phyloP scores from a whole-genome alignment of 2,797 vertebrate species.

The Manis crassicaudata region DNA sequence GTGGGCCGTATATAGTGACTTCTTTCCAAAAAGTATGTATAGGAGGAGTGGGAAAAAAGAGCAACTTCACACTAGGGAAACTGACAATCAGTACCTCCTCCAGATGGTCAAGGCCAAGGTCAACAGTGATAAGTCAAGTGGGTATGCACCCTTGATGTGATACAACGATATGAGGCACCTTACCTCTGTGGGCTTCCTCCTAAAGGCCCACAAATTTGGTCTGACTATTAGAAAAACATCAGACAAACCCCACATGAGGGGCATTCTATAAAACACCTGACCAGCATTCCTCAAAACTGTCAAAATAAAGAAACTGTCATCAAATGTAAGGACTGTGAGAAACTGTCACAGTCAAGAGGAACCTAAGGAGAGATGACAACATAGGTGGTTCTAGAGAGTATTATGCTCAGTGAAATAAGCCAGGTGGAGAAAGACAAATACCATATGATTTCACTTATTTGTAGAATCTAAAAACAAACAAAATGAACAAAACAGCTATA shows the following conservation, averaged over 20 bases:
- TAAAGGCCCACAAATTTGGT: rapidly evolving
- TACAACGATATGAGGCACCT: not conserved
- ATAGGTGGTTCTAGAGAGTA: too few species aligned
- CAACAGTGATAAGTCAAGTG: not conserved
- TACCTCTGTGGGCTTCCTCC: rapidly evolving
- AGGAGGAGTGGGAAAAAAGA: too few species aligned
- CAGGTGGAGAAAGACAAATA: too few species aligned
- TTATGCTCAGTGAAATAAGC: too few species aligned
- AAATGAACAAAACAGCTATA: too few species aligned
- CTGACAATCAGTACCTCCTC: too few species aligned
- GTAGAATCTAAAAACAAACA: too few species aligned
- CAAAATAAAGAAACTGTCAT: not conserved
- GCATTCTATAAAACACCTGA: not conserved
- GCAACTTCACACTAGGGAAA: not conserved
- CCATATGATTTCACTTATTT: too few species aligned
- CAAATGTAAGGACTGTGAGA: not conserved
- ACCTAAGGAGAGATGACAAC: not conserved
- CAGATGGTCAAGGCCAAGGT: not conserved
- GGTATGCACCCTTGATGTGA: not conserved
- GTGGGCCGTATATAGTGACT: rapidly evolving
- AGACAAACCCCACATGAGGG: not conserved
- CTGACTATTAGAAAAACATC: not conserved
- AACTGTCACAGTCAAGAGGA: not conserved
- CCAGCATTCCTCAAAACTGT: not conserved
- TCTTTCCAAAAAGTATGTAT: not conserved